phyloP scores from a whole-genome alignment of 2,888 invertebrate genomes.

The Plutella xylostella region DNA sequence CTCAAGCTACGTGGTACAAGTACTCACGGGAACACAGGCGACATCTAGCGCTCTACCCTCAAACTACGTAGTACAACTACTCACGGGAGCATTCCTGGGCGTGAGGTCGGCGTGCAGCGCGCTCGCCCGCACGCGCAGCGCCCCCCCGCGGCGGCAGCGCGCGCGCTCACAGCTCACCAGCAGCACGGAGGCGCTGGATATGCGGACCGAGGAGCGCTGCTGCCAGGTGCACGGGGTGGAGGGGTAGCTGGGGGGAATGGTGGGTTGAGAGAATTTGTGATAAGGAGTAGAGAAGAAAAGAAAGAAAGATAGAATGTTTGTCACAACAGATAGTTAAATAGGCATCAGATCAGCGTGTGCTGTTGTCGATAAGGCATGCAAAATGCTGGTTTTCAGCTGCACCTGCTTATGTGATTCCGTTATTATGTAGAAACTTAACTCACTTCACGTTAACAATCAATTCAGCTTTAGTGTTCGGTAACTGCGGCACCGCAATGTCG shows the following conservation, averaged over 20 bases:
- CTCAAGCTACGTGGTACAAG: too few species aligned
- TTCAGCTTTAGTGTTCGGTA: constrained; percentile 49
- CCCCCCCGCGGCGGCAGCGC: constrained; percentile 71
- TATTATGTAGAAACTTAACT: too few species aligned
- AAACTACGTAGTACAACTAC: too few species aligned
- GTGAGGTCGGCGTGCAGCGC: constrained; percentile 67
- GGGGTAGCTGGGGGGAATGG: constrained; percentile 34
- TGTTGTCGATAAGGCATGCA: too few species aligned
- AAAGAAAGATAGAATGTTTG: not conserved
- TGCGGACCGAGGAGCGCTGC: constrained; percentile 49
- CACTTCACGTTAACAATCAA: constrained; percentile 46
- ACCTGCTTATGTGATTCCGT: too few species aligned
- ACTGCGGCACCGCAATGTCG: constrained; percentile 46
- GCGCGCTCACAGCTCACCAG: constrained; percentile 71
- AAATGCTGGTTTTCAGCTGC: too few species aligned
- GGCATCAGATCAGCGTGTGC: too few species aligned
- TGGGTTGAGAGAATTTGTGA: not conserved
- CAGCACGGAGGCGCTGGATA: constrained; percentile 59
- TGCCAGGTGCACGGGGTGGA: constrained; percentile 45
- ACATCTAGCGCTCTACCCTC: too few species aligned
- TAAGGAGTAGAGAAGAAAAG: not conserved
- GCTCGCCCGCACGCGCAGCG: constrained; percentile 64
- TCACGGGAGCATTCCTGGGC: constrained; percentile 61
- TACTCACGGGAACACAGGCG: not conserved
- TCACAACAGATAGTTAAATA: too few species aligned